Base-by-base conservation (phyloP, 2,797 vertebrate genomes). In the Halcyon badia region DNA sequence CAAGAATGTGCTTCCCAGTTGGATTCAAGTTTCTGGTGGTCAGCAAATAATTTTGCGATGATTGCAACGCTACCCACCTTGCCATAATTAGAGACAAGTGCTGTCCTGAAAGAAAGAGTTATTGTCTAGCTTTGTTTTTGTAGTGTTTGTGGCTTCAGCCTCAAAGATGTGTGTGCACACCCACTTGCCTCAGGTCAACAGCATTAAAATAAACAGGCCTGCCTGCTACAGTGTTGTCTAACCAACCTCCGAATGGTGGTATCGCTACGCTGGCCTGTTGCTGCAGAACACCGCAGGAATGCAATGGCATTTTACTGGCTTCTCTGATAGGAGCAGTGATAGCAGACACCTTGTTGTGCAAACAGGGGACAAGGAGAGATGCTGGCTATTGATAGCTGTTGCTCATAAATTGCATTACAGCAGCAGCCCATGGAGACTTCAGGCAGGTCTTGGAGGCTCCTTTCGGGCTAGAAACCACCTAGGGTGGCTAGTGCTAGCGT, bases 301-400 rank as follows among this genome's bases (percentile, higher is more conserved):
- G 95, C 90, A 46, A 1, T 54, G 93, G 81, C 90, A 41, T 71
- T 85, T 33, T 31, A 41, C 1, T 70, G 94, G 42, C 94, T 96
- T 11, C 88, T 77, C 92, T 35, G 94, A 95, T 77, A 37, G 90
- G 17, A 84, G 81, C 83, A 19, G 56, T 10, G 95, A 97, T 95
- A 95, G 90, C 89, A 97, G 90, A 96, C 96, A 96, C 96, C 96
- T 96, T 90, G 92, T 96, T 96, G 96, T 92, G 96, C 96, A 97
- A 97, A 96, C 88, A 84, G 80, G 80, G 83, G 18, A 60, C 81
- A 82, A 89, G 88, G 52, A 69, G 92, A 97, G 97, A 93, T 96
- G 88, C 86, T 75, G 90, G 75, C 37, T 49, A 5, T 35, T 8
- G 75, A 96, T 93, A 95, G 75, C 83, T 70, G 18, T 24, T 78